Conservation (phyloP, 2,888 invertebrate species). For the Spilarctia lutea region DNA sequence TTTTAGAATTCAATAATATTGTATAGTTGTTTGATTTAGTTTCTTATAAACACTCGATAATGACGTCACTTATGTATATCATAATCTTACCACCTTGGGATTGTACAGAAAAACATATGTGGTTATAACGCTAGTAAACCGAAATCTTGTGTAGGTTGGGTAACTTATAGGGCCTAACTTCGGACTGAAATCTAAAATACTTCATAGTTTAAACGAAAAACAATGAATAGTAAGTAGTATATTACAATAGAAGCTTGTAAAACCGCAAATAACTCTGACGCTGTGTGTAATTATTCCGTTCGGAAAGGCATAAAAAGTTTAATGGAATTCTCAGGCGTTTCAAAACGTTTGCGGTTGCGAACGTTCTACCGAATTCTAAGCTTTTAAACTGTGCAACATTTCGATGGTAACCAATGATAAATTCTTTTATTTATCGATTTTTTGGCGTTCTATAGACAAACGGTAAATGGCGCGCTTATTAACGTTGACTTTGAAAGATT, state of each 20-base stretch:
- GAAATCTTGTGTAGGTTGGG: neutral
- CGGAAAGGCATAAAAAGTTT: slow-evolving; percentile 39
- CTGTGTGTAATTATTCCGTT: slow-evolving; percentile 36
- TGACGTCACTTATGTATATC: too few relatives aligned
- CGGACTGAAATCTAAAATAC: neutral
- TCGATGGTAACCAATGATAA: slow-evolving; percentile 19
- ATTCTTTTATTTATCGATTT: slow-evolving; percentile 7
- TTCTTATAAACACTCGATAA: too few relatives aligned
- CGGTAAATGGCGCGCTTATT: slow-evolving; percentile 12
- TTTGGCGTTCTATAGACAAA: slow-evolving; percentile 5
- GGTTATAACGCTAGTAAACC: neutral
- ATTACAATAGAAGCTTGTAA: slow-evolving; percentile 17
- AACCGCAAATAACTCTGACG: slow-evolving; percentile 24
- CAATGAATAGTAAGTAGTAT: slow-evolving; percentile 10
- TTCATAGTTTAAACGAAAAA: neutral
- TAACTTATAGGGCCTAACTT: neutral
- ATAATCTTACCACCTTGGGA: neutral
- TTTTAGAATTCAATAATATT: too few relatives aligned
- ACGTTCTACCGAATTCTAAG: slow-evolving; percentile 30
- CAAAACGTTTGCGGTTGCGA: slow-evolving; percentile 40
- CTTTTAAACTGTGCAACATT: slow-evolving; percentile 27
- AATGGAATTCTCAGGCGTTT: slow-evolving; percentile 37
- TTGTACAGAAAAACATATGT: neutral
- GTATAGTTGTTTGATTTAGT: too few relatives aligned
- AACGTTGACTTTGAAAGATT: slow-evolving; percentile 8